Percentiles rank a stretch among this genome's conserved stretches.
Conservation (phyloP, 2,888 invertebrate genomes). For the Creontiades dilutus region DNA sequence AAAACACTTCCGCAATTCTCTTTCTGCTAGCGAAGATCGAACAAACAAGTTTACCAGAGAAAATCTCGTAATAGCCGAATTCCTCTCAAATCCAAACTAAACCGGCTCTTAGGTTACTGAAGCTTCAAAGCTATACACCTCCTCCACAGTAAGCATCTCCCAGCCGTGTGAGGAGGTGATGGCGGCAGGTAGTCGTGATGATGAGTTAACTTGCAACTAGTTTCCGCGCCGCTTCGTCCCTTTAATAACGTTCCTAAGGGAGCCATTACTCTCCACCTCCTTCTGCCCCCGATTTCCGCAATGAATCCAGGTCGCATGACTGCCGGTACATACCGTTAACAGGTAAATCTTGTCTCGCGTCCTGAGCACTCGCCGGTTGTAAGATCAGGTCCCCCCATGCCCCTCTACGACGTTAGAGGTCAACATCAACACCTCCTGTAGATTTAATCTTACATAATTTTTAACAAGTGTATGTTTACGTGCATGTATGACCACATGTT, state of each 20-base stretch:
- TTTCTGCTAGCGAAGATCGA: no score
- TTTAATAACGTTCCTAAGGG: conserved; percentile 62
- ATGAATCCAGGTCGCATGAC: conserved; percentile 68
- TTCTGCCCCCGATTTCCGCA: conserved; percentile 56
- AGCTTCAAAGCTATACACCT: background rate
- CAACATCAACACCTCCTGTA: background rate
- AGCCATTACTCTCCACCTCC: conserved; percentile 54
- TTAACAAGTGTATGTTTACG: no score
- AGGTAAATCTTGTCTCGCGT: background rate
- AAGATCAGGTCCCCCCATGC: background rate
- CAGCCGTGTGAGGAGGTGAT: conserved; percentile 43
- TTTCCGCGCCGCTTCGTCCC: conserved; percentile 44
- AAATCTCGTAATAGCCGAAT: no score
- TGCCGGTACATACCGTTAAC: conserved; percentile 56
- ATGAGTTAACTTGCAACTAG: conserved; percentile 67
- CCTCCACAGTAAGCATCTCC: background rate
- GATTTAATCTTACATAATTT: no score
- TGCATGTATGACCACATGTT: no score
- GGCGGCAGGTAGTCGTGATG: conserved; percentile 64
- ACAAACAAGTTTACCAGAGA: no score
- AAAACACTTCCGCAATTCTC: no score
- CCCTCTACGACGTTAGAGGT: background rate
- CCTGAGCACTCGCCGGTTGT: background rate
- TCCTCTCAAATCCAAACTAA: no score
- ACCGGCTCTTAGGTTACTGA: no score